phyloP scores from a whole-genome alignment of 2,888 invertebrate genomes.

The Cheilosia impressa region DNA sequence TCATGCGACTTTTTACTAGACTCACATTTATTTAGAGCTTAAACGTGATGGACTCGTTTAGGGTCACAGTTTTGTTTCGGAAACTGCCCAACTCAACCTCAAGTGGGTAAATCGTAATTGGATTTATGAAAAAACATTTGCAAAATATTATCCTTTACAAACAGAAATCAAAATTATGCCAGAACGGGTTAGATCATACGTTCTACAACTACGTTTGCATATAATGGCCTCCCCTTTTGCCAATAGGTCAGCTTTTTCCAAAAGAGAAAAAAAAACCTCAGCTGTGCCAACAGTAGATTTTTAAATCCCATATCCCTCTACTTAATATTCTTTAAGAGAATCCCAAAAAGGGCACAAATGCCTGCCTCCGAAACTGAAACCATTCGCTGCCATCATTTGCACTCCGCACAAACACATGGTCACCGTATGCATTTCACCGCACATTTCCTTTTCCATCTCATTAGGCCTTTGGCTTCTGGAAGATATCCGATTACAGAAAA shows the following conservation, averaged over 20 bases:
- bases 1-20: no score
- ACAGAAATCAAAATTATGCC: no score
- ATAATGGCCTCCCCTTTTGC: no score
- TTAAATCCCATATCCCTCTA: slow-evolving; percentile 21
- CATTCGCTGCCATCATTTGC: slow-evolving; percentile 46
- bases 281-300: slow-evolving; percentile 19
- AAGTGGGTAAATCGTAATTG: no score
- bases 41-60: no score
- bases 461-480: slow-evolving; percentile 70
- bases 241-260: background rate
- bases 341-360: slow-evolving; percentile 33
- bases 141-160: no score
- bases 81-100: no score
- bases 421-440: slow-evolving; percentile 61
- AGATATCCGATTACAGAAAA: slow-evolving; percentile 62
- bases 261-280: slow-evolving; percentile 11
- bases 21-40: no score
- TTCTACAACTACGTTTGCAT: no score
- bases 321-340: slow-evolving; percentile 8
- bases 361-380: slow-evolving; percentile 24
- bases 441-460: slow-evolving; percentile 70
- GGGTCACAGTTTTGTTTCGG: no score
- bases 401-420: slow-evolving; percentile 37
- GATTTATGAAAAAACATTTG: no score
- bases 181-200: no score